These are phyloP conservation scores for Monopis laevigella DNA, from an alignment of 2,888 invertebrate species.

Conservation along the genomic window DNA sequence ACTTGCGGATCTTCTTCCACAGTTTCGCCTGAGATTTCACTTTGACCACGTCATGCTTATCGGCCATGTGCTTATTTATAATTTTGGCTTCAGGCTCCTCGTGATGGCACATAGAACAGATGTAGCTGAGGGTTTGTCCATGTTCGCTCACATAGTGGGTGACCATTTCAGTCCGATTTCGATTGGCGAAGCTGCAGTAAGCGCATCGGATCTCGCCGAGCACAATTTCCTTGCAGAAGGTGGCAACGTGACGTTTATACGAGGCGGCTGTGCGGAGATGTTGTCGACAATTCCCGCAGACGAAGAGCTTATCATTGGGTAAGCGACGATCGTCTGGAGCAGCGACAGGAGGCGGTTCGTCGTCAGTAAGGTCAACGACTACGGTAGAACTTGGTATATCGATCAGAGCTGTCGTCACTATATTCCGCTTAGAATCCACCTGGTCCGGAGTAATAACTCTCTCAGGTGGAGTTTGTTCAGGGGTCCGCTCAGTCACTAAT, in stretches of 20 bases:
- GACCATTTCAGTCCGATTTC: slow-evolving; percentile 22
- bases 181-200: slow-evolving; percentile 19
- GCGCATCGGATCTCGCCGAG: slow-evolving; percentile 20
- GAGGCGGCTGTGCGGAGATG: slow-evolving; percentile 22
- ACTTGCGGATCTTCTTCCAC: slow-evolving; percentile 3
- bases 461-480: no score
- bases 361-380: neutral
- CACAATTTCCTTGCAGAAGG: slow-evolving; percentile 20
- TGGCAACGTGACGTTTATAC: slow-evolving; percentile 32
- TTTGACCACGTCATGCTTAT: slow-evolving; percentile 22
- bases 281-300: slow-evolving; percentile 32
- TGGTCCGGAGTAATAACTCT: no score
- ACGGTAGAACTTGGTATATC: neutral
- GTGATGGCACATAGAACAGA: neutral
- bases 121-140: neutral
- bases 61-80: slow-evolving; percentile 27
- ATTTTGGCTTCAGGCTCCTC: neutral
- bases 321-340: slow-evolving; percentile 3
- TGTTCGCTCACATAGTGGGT: slow-evolving; percentile 28
- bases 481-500: no score
- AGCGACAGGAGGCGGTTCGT: neutral
- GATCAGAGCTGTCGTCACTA: no score
- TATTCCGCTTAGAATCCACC: no score
- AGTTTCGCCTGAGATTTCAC: neutral
- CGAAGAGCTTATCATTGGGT: slow-evolving; percentile 21